These are phyloP conservation scores for Montipora capitata DNA, from an alignment of 92 coral and sea anemone species.

Conservation along the genomic window DNA sequence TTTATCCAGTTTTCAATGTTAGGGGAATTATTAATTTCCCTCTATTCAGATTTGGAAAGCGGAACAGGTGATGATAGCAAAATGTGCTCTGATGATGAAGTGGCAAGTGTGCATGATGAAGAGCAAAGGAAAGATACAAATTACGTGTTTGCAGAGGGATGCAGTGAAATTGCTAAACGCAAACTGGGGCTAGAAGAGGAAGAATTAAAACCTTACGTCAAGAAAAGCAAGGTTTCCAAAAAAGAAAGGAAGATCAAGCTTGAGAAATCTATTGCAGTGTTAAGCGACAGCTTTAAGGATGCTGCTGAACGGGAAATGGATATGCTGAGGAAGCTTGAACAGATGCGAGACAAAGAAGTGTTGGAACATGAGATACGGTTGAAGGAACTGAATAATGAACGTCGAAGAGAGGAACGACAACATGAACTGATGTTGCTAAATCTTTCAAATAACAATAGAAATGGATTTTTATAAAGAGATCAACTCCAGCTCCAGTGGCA, in stretches of 20 bases:
- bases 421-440: constrained; percentile 67
- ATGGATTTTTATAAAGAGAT: constrained; percentile 29
- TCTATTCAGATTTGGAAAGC: constrained; percentile 20
- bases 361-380: constrained; percentile 62
- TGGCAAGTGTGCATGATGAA: constrained; percentile 4
- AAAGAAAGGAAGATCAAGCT: constrained; percentile 55
- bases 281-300: constrained; percentile 52
- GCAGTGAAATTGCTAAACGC: constrained; percentile 27
- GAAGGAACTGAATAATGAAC: constrained; percentile 65
- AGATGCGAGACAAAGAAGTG: constrained; percentile 52
- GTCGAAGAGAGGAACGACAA: constrained; percentile 57
- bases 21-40: not conserved
- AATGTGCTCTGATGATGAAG: not conserved
- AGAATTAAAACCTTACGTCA: constrained; percentile 30
- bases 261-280: constrained; percentile 65
- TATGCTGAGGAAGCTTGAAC: constrained; percentile 58
- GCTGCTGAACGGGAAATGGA: constrained; percentile 63
- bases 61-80: constrained; percentile 11
- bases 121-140: constrained; percentile 14
- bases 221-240: constrained; percentile 26
- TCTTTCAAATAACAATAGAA: constrained; percentile 56
- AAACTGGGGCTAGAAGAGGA: constrained; percentile 25
- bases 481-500: constrained; percentile 46
- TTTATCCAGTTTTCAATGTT: constrained; percentile 13
- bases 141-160: not conserved